phyloP scores from a whole-genome alignment of 2,113 vertebrate genomes.

The Eulemur rufifrons region DNA sequence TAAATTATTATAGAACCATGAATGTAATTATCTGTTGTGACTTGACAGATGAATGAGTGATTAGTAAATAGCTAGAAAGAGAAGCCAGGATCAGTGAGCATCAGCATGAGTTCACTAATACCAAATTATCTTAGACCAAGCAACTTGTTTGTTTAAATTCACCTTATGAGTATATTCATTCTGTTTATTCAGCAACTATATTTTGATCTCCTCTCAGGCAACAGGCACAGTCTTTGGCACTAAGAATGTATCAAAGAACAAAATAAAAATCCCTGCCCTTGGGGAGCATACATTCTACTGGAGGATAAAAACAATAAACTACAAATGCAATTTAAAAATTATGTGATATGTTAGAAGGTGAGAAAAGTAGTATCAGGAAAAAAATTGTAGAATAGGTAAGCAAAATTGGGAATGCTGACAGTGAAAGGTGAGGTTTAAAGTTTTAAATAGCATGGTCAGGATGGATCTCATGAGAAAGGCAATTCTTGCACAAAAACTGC shows the following conservation, averaged over 20 bases:
- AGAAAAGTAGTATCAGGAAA: background rate
- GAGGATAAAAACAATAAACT: background rate
- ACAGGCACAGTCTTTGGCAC: background rate
- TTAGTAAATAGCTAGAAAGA: background rate
- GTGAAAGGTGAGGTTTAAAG: background rate
- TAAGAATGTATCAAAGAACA: background rate
- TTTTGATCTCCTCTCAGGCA: background rate
- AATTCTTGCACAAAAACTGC: background rate
- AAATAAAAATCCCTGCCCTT: background rate
- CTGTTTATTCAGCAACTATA: background rate
- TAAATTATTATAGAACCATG: background rate
- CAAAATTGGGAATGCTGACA: fast-evolving
- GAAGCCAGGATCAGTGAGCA: background rate
- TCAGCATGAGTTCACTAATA: background rate
- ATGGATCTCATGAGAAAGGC: background rate
- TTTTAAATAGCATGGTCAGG: background rate
- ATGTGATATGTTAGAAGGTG: background rate
- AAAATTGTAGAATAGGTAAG: background rate
- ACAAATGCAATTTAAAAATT: background rate
- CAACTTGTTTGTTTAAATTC: background rate
- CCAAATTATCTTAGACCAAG: background rate
- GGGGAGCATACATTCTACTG: background rate
- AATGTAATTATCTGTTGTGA: background rate
- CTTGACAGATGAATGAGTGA: background rate
- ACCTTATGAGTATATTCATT: background rate